Evolutionary conservation across 2,888 invertebrate species (phyloP).

Genomic region (Hyposoter dolosus): DNA sequence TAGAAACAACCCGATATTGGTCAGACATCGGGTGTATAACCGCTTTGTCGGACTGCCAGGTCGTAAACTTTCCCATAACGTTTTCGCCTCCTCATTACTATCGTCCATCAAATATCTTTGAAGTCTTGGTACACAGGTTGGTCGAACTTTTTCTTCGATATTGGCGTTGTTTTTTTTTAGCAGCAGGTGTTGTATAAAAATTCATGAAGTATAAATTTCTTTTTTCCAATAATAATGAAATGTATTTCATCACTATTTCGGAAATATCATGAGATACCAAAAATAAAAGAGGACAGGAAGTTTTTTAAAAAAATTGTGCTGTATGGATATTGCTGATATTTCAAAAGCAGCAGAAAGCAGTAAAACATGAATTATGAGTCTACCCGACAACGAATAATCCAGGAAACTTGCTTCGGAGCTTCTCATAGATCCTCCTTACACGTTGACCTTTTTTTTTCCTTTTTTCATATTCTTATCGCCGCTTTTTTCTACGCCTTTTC

Average conservation of each 20-base stretch:
- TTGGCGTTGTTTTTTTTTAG: not conserved
- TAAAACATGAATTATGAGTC: constrained; percentile 63
- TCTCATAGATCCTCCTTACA: constrained; percentile 1
- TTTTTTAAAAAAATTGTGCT: constrained; percentile 32
- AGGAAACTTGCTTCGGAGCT: constrained; percentile 29
- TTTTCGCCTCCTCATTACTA: constrained; percentile 2
- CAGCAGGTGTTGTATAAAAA: not conserved
- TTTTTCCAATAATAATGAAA: not conserved
- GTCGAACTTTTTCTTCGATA: not conserved
- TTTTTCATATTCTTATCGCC: constrained; percentile 10
- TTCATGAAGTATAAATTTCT: not conserved
- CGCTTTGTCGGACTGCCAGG: constrained; percentile 15
- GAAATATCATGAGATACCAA: not conserved
- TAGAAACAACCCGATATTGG: constrained; percentile 56
- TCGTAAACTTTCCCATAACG: constrained; percentile 49
- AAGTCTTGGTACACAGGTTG: not conserved
- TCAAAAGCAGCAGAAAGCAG: constrained; percentile 58
- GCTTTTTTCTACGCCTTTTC: constrained; percentile 24
- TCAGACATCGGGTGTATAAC: constrained; percentile 46
- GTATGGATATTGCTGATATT: constrained; percentile 61
- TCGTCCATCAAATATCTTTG: not conserved
- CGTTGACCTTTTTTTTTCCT: constrained; percentile 20
- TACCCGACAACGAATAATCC: constrained; percentile 52
- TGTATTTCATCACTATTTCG: not conserved
- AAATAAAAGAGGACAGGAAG: constrained; percentile 22